phyloP scores from a whole-genome alignment of 2,113 vertebrate genomes.

The Microtus pennsylvanicus region DNA sequence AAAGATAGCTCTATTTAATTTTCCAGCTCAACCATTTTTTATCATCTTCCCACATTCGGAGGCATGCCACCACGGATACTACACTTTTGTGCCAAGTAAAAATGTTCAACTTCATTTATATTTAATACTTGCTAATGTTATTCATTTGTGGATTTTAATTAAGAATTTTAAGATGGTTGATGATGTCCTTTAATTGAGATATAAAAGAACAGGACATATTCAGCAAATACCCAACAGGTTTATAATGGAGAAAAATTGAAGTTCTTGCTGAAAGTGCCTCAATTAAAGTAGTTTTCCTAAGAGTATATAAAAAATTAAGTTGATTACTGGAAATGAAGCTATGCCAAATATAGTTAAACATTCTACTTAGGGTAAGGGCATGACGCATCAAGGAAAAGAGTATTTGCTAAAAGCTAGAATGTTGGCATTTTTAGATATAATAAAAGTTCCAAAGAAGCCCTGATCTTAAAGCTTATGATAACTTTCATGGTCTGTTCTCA shows the following conservation, averaged over 20 bases:
- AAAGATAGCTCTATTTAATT: slow-evolving; percentile 12
- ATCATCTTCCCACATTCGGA: background rate
- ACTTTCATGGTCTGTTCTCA: background rate
- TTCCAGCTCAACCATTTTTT: background rate
- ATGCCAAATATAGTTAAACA: background rate
- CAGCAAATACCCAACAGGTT: slow-evolving; percentile 39
- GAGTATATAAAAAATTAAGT: slow-evolving; percentile 52
- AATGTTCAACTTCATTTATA: background rate
- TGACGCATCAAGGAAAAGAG: background rate
- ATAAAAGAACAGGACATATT: slow-evolving; percentile 2
- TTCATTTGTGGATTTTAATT: slow-evolving; percentile 62
- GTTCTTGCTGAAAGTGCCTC: slow-evolving; percentile 27
- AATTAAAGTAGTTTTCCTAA: slow-evolving; percentile 63
- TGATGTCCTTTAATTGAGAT: slow-evolving; percentile 48
- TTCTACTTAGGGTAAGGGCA: background rate
- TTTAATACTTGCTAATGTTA: slow-evolving; percentile 23
- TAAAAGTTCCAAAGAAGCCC: background rate
- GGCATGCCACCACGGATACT: background rate
- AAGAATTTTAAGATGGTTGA: slow-evolving; percentile 36
- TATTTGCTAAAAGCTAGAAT: background rate
- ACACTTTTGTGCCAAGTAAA: background rate
- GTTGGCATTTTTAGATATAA: background rate
- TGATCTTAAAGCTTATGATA: background rate
- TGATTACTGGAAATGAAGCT: slow-evolving; percentile 31
- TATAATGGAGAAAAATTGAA: slow-evolving; percentile 51